Base-by-base conservation (phyloP, 2,888 invertebrate species). In the Diadegma fenestrale region DNA sequence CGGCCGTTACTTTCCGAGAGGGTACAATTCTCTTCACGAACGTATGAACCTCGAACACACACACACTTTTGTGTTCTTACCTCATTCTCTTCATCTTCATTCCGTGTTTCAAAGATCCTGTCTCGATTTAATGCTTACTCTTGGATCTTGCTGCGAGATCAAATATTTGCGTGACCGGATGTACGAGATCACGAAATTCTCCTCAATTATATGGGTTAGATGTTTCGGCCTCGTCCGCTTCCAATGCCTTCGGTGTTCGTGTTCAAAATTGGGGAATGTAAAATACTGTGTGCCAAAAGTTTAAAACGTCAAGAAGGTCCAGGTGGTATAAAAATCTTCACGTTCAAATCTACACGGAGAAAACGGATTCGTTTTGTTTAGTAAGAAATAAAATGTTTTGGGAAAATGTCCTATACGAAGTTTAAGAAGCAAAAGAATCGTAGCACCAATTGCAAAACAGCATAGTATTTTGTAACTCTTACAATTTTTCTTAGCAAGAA, bases 131-230 rank as follows among this genome's bases (percentile, higher is more conserved):
- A 86, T 83, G 73, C 63, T 63, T 37, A 51, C 69, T 68, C 43
- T 45, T 48, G 22, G 68, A 22, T 72, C 48, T 75, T 30, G 26
- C 45, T 64, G 54, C 64, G 22, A 30, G 61, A 69, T 61, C 76
- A 75, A 82, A 85, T 86, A 86, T 78, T 86, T 88, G 90, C 91
- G 91, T 91, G 91, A 91, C 90, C 90, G 90, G 89, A 90, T 87
- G 88, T 84, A 86, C 33, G 41, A 76, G 86, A 87, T 88, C 83
- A 86, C 85, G 80, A 85, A 85, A 87, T 85, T 86, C 26, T 26
- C 14, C 58, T 26, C 14, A 58, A 58, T 58, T 58, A 58, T 14
- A 5, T 26, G 58, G 26, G 26, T 26, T 58, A 1, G 26, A 58
- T 58, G 2, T 58, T 26, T 26, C 12, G n/a, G n/a, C 12, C 22